Evolutionary conservation across 2,113 vertebrate species (phyloP).

Genomic region (Peucedramus taeniatus): DNA sequence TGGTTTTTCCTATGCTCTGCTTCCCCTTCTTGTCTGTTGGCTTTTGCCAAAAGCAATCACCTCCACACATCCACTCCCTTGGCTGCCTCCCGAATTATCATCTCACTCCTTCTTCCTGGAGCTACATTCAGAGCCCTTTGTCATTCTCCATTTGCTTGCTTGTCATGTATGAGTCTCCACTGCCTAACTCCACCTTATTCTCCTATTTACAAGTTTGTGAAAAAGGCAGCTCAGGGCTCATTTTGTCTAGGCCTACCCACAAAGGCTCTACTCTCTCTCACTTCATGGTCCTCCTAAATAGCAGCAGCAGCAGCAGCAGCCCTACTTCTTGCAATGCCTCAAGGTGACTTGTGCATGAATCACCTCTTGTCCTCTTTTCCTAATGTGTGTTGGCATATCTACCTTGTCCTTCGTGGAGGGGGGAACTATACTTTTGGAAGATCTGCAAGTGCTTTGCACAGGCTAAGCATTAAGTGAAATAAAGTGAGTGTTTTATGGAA

Average conservation of each 20-base stretch:
- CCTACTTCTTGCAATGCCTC: not conserved
- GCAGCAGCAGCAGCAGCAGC: not conserved
- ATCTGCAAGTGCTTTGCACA: not conserved
- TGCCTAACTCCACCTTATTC: not conserved
- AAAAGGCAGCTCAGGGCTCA: not conserved
- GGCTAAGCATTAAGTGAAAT: not conserved
- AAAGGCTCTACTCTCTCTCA: not conserved
- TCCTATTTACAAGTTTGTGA: not conserved
- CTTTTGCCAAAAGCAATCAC: not conserved
- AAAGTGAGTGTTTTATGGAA: not conserved
- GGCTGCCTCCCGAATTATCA: not conserved
- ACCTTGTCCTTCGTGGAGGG: not conserved
- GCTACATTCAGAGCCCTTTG: not conserved
- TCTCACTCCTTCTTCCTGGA: not conserved
- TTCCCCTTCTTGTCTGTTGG: not conserved
- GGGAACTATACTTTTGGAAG: not conserved
- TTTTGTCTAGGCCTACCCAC: not conserved
- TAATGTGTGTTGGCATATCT: not conserved
- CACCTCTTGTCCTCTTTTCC: not conserved
- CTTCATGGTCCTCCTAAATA: not conserved
- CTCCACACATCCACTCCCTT: not conserved
- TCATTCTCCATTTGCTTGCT: not conserved
- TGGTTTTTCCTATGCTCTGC: not conserved
- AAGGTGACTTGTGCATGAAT: not conserved
- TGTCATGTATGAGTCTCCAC: not conserved